Base-by-base conservation (phyloP, 2,797 vertebrate species). In the Sparus aurata region DNA sequence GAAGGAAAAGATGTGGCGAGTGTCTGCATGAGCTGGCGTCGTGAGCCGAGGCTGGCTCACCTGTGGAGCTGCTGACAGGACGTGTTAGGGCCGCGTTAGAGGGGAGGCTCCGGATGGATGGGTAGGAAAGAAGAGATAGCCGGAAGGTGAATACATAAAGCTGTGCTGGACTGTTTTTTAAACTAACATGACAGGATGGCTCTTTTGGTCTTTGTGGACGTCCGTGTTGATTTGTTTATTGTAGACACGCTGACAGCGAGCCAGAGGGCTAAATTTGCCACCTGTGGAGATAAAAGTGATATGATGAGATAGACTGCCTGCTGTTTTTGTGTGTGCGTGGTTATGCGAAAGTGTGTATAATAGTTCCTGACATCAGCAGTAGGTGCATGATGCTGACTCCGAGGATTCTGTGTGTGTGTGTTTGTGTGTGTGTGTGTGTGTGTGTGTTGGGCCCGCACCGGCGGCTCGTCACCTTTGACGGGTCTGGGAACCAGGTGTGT, bases 261-360 rank as follows among this genome's bases (percentile, higher is more conserved):
- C 78, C 73, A 23, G 60, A 82, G 85, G 88, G 83, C 71, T 82
- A 72, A 79, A 89, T 91, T 88, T 92, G 74, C 89, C 90, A 93
- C 91, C 92, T 93, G 91, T 91, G 85, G 91, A 87, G 90, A 92
- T 89, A 82, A 80, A 92, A 90, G 84, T 82, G 87, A 92, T 89
- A 89, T 89, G 86, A 93, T 91, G 82, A 89, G 88, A 84, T 88
- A 52, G 78, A 77, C 73, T 25, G 79, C 23, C 17, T 70, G 59
- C 53, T 57, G 65, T 34, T 50, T 50, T 62, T 57, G 46, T 58
- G 18, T 60, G 43, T 63, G 65, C 34, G 47, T 38, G 66, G 30
- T 65, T 67, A 60, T 82, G 69, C 79, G 69, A 65, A 75, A 75
- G 47, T 71, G 67, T 77, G 60, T 80, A 67, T 75, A 83, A 81